These are phyloP conservation scores for Toxotes chatareus DNA, from an alignment of 2,113 vertebrate species.

Conservation along the genomic window DNA sequence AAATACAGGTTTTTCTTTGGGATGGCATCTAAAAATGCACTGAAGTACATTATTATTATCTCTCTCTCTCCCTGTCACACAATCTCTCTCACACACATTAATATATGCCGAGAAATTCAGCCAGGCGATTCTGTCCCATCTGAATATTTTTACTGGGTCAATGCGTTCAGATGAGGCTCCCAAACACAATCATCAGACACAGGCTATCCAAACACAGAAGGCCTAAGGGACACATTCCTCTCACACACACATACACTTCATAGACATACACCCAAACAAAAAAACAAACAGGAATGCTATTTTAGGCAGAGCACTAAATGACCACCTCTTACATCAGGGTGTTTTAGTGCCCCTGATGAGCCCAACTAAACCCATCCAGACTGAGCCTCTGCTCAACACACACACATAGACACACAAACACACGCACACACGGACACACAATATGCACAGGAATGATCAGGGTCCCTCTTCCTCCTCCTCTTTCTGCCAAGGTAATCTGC, in stretches of 20 bases:
- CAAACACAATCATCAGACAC: constrained; percentile 56
- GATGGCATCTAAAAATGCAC: neutral
- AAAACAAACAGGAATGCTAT: constrained; percentile 43
- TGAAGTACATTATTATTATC: neutral
- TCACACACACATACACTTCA: constrained; percentile 9
- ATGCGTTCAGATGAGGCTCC: constrained; percentile 59
- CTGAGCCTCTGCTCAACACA: constrained; percentile 33
- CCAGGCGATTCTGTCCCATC: constrained; percentile 44
- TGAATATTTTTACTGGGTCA: constrained; percentile 68
- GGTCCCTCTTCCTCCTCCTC: constrained; percentile 24
- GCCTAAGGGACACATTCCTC: constrained; percentile 33
- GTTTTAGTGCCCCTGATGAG: constrained; percentile 48
- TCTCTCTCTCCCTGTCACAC: neutral
- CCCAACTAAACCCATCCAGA: constrained; percentile 40
- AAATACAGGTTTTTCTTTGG: constrained; percentile 14
- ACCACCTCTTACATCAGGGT: constrained; percentile 57
- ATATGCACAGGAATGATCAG: constrained; percentile 13
- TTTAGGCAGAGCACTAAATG: constrained; percentile 60
- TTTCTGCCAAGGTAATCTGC: constrained; percentile 26
- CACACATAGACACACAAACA: neutral
- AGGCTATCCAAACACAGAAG: constrained; percentile 44
- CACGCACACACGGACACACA: neutral
- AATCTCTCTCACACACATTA: constrained; percentile 8
- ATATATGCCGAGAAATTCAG: constrained; percentile 23
- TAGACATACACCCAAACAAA: constrained; percentile 32